Conservation (phyloP, 2,113 vertebrate species). For the Bostrychus sinensis region DNA sequence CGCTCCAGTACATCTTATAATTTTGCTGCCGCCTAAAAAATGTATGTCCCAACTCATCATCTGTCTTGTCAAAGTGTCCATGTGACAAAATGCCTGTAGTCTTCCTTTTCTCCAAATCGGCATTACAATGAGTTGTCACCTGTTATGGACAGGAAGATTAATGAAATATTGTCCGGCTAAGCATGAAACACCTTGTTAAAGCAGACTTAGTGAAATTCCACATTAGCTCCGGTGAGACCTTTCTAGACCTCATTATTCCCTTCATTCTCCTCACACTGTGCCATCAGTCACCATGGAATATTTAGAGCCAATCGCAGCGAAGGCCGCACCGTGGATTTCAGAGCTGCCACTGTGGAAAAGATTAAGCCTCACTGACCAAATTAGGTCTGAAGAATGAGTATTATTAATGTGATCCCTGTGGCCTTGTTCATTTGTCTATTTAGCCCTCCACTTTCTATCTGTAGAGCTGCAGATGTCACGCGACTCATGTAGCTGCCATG, state of each 20-base stretch:
- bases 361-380: slow-evolving; percentile 53
- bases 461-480: neutral
- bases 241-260: slow-evolving; percentile 45
- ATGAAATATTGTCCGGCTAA: slow-evolving; percentile 10
- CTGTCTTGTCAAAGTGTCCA: neutral
- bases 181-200: slow-evolving; percentile 42
- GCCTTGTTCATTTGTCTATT: slow-evolving; percentile 34
- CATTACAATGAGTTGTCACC: neutral
- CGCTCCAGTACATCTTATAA: neutral
- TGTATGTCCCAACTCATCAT: neutral
- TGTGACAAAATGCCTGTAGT: neutral
- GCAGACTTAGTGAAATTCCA: slow-evolving; percentile 34
- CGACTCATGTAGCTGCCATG: neutral
- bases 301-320: slow-evolving; percentile 43
- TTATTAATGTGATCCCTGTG: slow-evolving; percentile 24
- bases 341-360: slow-evolving; percentile 47
- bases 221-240: slow-evolving; percentile 25
- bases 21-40: neutral
- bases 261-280: slow-evolving; percentile 7
- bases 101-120: neutral
- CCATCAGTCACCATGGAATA: slow-evolving; percentile 66
- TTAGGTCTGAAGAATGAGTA: slow-evolving; percentile 36
- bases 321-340: slow-evolving; percentile 46
- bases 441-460: slow-evolving; percentile 14
- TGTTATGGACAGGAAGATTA: neutral